Percentiles rank a stretch among this genome's conserved stretches.
phyloP scores from a whole-genome alignment of 2,888 invertebrate species.

The Philereme vetulata region DNA sequence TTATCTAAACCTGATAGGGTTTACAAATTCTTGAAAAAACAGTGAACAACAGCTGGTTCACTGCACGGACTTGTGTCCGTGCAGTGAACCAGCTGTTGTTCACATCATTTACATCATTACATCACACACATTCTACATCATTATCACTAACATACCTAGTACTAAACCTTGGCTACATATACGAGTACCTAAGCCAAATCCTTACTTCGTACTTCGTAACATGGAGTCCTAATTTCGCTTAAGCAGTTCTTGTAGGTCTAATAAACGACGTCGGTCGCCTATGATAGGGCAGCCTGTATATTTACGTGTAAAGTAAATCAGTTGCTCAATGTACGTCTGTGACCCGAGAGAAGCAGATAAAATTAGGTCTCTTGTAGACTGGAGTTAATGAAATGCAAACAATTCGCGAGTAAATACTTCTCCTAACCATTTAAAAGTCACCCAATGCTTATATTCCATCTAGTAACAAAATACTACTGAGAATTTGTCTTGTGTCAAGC shows the following conservation, averaged over 20 bases:
- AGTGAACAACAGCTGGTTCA: constrained; percentile 6
- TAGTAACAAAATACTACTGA: neutral
- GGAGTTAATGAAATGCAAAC: constrained; percentile 75
- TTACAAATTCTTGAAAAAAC: neutral
- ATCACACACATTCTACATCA: too few species aligned
- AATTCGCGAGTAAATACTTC: constrained; percentile 60
- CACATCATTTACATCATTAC: too few species aligned
- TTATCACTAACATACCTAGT: too few species aligned
- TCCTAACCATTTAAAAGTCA: constrained; percentile 48
- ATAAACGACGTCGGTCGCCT: too few species aligned
- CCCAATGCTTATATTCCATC: constrained; percentile 15
- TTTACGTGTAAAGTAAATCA: constrained; percentile 1
- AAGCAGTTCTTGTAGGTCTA: too few species aligned
- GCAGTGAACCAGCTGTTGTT: constrained; percentile 6
- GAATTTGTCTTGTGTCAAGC: too few species aligned
- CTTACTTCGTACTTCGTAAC: too few species aligned
- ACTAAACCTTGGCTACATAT: too few species aligned
- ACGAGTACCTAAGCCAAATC: too few species aligned
- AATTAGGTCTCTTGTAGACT: constrained; percentile 72
- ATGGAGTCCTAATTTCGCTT: too few species aligned
- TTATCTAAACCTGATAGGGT: constrained; percentile 12
- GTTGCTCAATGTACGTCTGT: constrained; percentile 6
- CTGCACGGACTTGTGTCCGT: neutral
- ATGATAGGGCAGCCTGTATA: too few species aligned
- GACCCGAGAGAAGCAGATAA: constrained; percentile 30